phyloP scores from a whole-genome alignment of 2,888 invertebrate genomes.

The Rhingia rostrata region DNA sequence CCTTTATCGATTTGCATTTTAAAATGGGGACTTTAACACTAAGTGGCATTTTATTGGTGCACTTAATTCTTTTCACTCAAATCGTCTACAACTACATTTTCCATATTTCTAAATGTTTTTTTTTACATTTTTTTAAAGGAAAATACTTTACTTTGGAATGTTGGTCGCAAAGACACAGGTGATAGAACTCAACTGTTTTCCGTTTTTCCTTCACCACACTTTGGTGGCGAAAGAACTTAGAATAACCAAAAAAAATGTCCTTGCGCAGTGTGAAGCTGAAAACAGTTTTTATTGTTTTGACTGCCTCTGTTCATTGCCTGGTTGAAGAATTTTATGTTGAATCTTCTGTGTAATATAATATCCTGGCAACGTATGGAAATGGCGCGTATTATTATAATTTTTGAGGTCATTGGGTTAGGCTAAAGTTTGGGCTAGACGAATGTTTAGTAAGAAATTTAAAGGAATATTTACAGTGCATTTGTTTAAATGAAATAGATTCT shows the following conservation, averaged over 20 bases:
- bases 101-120: not conserved
- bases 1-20: conserved; percentile 51
- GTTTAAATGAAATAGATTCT: not conserved
- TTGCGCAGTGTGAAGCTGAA: conserved; percentile 70
- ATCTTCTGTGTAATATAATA: conserved; percentile 30
- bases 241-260: conserved; percentile 51
- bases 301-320: conserved; percentile 47
- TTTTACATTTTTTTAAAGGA: not conserved
- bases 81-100: conserved; percentile 15
- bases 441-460: not conserved
- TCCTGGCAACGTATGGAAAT: conserved; percentile 53
- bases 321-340: conserved; percentile 8
- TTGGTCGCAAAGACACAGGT: conserved; percentile 49
- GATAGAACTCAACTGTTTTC: conserved; percentile 60
- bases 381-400: conserved; percentile 59
- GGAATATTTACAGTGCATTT: not conserved
- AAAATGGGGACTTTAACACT: conserved; percentile 33
- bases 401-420: conserved; percentile 71
- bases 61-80: conserved; percentile 16
- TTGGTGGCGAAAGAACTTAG: conserved; percentile 32
- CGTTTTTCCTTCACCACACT: conserved; percentile 45
- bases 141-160: conserved; percentile 18
- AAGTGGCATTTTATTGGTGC: conserved; percentile 6
- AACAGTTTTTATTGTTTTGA: conserved; percentile 66
- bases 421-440: conserved; percentile 51